A percentile compares a stretch with the other conserved stretches of the same genome.
Conservation (phyloP, 2,888 invertebrate genomes). For the Caenorhabditis zanzibari region DNA sequence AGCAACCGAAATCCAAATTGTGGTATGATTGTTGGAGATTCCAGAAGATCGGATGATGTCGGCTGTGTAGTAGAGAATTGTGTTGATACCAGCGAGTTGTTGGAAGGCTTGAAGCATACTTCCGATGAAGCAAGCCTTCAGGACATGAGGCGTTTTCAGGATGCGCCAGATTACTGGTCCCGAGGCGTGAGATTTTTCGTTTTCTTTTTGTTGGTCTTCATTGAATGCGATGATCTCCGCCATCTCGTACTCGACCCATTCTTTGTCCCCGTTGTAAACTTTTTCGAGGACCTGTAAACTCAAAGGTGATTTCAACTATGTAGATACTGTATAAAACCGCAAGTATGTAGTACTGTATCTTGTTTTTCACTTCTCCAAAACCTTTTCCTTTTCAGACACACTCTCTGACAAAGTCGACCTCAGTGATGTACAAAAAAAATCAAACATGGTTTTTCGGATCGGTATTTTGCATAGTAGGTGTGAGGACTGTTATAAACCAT, state of each 20-base stretch:
- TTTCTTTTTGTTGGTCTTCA: slow-evolving; percentile 57
- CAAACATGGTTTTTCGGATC: no score
- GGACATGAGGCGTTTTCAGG: slow-evolving; percentile 77
- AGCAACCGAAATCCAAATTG: slow-evolving; percentile 77
- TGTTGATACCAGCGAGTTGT: slow-evolving; percentile 86
- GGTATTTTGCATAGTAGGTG: no score
- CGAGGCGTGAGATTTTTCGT: slow-evolving; percentile 1
- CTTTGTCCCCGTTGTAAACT: slow-evolving; percentile 76
- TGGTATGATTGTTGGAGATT: slow-evolving; percentile 76
- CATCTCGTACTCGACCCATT: slow-evolving; percentile 79
- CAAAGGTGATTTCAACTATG: no score
- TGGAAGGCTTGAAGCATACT: slow-evolving; percentile 86
- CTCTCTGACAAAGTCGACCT: no score
- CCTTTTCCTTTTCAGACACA: no score
- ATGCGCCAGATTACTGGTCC: slow-evolving; percentile 70
- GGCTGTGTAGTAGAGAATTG: slow-evolving; percentile 84
- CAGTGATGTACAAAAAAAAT: no score
- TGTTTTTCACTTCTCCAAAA: no score
- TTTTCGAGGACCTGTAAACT: slow-evolving; percentile 70
- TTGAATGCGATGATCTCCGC: slow-evolving; percentile 72
- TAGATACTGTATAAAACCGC: no score
- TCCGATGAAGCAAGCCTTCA: slow-evolving; percentile 85
- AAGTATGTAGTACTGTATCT: no score
- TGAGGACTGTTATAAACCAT: no score
- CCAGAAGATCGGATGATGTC: slow-evolving; percentile 79